A percentile compares a stretch with the other conserved stretches of the same genome.
Evolutionary conservation across 2,113 vertebrate species (phyloP).

Genomic region (Chionomys nivalis): DNA sequence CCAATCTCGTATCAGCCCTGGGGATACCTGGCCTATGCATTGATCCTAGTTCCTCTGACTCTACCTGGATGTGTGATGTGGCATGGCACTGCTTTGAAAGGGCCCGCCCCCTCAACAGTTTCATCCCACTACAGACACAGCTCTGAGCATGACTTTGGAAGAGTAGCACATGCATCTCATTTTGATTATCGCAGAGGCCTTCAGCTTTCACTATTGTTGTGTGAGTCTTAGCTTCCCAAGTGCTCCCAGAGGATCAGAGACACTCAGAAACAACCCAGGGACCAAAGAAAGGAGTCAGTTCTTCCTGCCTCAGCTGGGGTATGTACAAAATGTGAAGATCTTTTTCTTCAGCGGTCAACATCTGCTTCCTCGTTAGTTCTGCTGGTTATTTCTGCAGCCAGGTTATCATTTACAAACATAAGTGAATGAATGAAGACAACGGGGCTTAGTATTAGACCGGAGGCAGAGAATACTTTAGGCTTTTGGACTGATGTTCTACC

Average conservation of each 20-base stretch:
- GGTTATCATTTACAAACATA: slow-evolving; percentile 57
- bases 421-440: slow-evolving; percentile 31
- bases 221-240: not conserved
- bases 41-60: not conserved
- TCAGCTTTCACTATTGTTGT: not conserved
- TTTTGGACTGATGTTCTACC: slow-evolving; percentile 35
- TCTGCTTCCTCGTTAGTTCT: slow-evolving; percentile 52
- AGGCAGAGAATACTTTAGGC: slow-evolving; percentile 34
- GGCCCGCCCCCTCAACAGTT: not conserved
- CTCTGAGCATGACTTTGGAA: not conserved
- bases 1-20: not conserved
- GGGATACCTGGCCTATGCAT: not conserved
- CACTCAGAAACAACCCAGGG: not conserved
- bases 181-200: not conserved
- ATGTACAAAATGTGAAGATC: slow-evolving; percentile 18
- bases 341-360: slow-evolving; percentile 23
- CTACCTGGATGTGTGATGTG: not conserved
- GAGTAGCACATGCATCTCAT: not conserved
- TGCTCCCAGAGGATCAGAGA: not conserved
- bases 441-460: slow-evolving; percentile 17
- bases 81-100: not conserved
- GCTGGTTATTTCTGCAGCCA: slow-evolving; percentile 58
- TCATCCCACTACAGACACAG: not conserved
- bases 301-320: not conserved
- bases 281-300: slow-evolving; percentile 4